A percentile compares a stretch with the other conserved stretches of the same genome.
Evolutionary conservation across 2,113 vertebrate genomes (phyloP).

Genomic region (Pyrgilauda ruficollis): DNA sequence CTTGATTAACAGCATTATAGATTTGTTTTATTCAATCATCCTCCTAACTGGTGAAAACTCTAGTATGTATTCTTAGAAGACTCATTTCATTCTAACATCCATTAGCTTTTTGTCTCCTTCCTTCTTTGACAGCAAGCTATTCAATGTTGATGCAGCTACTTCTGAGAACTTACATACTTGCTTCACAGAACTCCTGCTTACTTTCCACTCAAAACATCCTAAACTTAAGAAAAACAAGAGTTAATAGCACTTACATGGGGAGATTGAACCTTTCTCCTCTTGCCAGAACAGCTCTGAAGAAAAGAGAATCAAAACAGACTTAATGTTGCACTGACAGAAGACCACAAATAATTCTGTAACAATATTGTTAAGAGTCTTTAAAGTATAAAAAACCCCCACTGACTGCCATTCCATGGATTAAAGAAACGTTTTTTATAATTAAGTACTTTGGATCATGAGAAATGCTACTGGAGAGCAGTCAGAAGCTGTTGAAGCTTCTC

Average conservation of each 20-base stretch:
- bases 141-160: not conserved
- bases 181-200: not conserved
- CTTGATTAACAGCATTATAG: not conserved
- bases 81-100: not conserved
- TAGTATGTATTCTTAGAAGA: not conserved
- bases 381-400: not conserved
- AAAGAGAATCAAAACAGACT: constrained; percentile 36
- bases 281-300: constrained; percentile 85
- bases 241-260: constrained; percentile 80
- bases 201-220: not conserved
- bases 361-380: not conserved
- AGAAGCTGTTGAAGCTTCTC: constrained; percentile 22
- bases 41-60: not conserved
- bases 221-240: constrained; percentile 10
- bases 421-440: not conserved
- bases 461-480: constrained; percentile 11
- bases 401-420: not conserved
- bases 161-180: not conserved
- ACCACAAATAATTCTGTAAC: not conserved
- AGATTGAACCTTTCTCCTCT: constrained; percentile 84
- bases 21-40: not conserved
- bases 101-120: not conserved
- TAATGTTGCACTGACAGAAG: not conserved
- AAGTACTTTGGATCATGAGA: not conserved
- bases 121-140: not conserved